A percentile compares a stretch with the other conserved stretches of the same genome.
phyloP scores from a whole-genome alignment of 2,113 vertebrate species.

The Centrocercus urophasianus region DNA sequence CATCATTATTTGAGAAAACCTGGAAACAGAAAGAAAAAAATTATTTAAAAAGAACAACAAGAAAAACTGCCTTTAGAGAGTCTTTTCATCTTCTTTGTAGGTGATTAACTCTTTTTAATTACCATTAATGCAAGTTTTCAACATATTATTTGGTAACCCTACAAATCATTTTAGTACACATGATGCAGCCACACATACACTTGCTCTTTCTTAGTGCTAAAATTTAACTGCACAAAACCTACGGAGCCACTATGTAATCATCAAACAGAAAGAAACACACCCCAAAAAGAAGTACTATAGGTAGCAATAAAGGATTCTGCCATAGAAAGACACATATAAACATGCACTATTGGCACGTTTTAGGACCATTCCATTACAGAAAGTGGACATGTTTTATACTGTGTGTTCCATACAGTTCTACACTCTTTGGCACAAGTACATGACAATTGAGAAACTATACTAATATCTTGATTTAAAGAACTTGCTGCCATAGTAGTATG shows the following conservation, averaged over 20 bases:
- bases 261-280: not conserved
- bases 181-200: not conserved
- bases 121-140: not conserved
- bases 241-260: not conserved
- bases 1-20: constrained; percentile 96
- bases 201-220: not conserved
- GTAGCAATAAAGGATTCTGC: not conserved
- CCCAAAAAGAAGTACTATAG: not conserved
- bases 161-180: not conserved
- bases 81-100: not conserved
- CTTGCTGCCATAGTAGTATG: not conserved
- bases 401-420: not conserved
- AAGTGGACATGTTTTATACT: not conserved
- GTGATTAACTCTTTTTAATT: not conserved
- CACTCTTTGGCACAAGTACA: not conserved
- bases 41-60: not conserved
- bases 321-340: not conserved
- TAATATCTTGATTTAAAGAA: not conserved
- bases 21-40: constrained; percentile 65
- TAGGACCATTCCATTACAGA: not conserved
- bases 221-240: not conserved
- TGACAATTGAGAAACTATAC: not conserved
- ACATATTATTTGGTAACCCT: not conserved
- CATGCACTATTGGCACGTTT: not conserved
- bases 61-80: not conserved